phyloP scores from a whole-genome alignment of 2,888 invertebrate species.

The Elysia crispata region DNA sequence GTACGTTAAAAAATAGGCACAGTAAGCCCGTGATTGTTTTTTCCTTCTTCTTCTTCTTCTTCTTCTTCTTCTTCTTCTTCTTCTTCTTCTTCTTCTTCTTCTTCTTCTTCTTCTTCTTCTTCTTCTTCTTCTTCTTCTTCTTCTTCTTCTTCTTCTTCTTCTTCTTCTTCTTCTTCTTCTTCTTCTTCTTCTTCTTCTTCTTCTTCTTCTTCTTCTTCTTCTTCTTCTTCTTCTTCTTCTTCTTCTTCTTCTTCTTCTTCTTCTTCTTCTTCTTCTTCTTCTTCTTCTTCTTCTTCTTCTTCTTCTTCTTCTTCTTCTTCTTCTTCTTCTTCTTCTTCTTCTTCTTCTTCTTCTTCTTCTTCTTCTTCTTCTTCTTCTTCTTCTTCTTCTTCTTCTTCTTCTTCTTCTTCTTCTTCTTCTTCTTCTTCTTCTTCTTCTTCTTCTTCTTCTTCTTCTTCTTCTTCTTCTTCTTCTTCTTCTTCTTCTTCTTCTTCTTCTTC shows the following conservation, averaged over 20 bases:
- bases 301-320: slow-evolving; percentile 55
- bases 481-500: no score
- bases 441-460: slow-evolving; percentile 45
- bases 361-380: slow-evolving; percentile 3
- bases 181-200: slow-evolving; percentile 32
- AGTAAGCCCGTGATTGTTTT: no score
- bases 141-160: no score
- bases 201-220: slow-evolving; percentile 31
- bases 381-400: slow-evolving; percentile 21
- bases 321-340: slow-evolving; percentile 51
- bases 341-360: neutral
- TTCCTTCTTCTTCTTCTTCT: no score
- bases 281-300: slow-evolving; percentile 25
- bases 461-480: no score
- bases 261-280: slow-evolving; percentile 3
- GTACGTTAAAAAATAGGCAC: no score
- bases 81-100: no score
- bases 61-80: no score
- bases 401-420: slow-evolving; percentile 15
- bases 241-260: slow-evolving; percentile 33
- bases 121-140: no score
- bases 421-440: slow-evolving; percentile 32
- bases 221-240: slow-evolving; percentile 38
- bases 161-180: no score
- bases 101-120: no score